A percentile compares a stretch with the other conserved stretches of the same genome.
Conservation (phyloP, 2,113 vertebrate genomes). For the Strix uralensis region DNA sequence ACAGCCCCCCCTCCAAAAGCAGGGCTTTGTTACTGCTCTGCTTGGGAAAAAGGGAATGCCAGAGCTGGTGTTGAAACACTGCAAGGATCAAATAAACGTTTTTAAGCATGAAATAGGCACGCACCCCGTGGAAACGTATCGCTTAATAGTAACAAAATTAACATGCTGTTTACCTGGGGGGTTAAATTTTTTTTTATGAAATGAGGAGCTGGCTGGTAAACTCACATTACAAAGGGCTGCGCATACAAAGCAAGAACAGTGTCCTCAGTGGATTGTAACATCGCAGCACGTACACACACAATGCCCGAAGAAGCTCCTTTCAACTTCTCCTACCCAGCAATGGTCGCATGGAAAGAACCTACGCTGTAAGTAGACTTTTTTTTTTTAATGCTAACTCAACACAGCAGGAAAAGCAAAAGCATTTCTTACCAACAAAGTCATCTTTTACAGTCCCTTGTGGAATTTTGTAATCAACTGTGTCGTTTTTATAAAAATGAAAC, state of each 20-base stretch:
- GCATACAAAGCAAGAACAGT: neutral
- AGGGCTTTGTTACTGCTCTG: neutral
- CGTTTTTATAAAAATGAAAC: conserved; percentile 87
- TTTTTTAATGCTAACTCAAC: neutral
- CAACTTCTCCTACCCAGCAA: neutral
- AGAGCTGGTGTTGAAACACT: neutral
- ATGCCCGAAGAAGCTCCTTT: too few relatives aligned
- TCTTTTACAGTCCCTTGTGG: conserved; percentile 79
- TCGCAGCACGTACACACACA: rapidly evolving
- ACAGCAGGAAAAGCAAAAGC: neutral
- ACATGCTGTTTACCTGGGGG: neutral
- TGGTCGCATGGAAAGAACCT: rapidly evolving
- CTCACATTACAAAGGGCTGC: neutral
- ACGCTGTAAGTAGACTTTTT: neutral
- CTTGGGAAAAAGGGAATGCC: neutral
- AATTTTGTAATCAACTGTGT: conserved; percentile 87
- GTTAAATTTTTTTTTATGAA: neutral
- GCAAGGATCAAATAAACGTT: neutral
- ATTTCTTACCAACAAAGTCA: conserved; percentile 83
- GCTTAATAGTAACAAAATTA: neutral
- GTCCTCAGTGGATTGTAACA: neutral
- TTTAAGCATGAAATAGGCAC: neutral
- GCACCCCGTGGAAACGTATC: neutral
- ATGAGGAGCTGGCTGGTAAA: neutral
- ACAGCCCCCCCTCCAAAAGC: neutral